These are phyloP conservation scores for Oegoconia quadripuncta DNA, from an alignment of 2,888 invertebrate genomes.

Conservation along the genomic window DNA sequence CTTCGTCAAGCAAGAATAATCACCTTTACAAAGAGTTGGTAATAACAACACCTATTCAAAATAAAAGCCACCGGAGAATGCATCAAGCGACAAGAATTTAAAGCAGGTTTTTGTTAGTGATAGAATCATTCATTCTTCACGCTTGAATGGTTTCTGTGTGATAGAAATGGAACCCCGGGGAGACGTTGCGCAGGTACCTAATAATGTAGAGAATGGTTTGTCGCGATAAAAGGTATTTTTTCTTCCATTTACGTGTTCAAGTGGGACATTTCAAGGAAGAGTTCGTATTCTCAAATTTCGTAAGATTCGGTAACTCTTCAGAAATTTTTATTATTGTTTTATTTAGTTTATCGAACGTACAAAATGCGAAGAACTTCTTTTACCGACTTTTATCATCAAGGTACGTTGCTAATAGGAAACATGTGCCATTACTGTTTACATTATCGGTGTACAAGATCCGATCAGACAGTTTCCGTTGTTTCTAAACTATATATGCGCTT, in stretches of 20 bases:
- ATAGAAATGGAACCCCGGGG: conserved; percentile 47
- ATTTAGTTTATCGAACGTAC: not conserved
- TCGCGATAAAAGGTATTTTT: conserved; percentile 42
- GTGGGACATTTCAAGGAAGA: conserved; percentile 19
- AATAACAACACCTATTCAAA: conserved; percentile 8
- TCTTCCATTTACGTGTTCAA: conserved; percentile 32
- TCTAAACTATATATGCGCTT: conserved; percentile 17
- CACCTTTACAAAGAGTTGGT: not conserved
- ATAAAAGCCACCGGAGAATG: conserved; percentile 28
- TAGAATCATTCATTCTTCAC: conserved; percentile 63
- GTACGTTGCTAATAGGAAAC: conserved; percentile 12
- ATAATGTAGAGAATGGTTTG: conserved; percentile 28
- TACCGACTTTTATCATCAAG: conserved; percentile 12
- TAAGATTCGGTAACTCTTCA: too few relatives aligned
- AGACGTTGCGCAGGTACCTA: conserved; percentile 59
- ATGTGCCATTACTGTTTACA: conserved; percentile 22
- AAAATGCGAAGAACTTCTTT: conserved; percentile 6
- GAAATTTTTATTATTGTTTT: not conserved
- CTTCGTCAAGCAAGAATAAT: conserved; percentile 1
- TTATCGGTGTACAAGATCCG: conserved; percentile 24
- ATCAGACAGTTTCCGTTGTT: conserved; percentile 25
- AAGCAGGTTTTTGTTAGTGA: conserved; percentile 50
- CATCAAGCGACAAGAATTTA: conserved; percentile 41
- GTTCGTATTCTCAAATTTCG: not conserved
- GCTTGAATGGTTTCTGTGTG: conserved; percentile 56